These are phyloP conservation scores for Drosophila algonquin DNA, from an alignment of 2,888 invertebrate genomes.

Conservation along the genomic window DNA sequence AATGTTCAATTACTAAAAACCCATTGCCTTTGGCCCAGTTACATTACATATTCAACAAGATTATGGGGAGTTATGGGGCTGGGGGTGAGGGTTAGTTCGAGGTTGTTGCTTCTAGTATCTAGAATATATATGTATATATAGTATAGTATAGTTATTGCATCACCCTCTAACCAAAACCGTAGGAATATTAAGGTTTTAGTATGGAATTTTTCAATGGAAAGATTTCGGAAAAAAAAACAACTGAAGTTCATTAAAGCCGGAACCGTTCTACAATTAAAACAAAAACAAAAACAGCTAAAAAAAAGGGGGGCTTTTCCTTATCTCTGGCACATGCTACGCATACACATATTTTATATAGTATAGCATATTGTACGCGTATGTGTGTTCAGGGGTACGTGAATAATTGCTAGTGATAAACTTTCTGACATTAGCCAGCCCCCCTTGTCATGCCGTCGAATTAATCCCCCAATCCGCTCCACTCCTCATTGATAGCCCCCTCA, in stretches of 20 bases:
- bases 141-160: constrained; percentile 11
- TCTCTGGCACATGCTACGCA: constrained; percentile 30
- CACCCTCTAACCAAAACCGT: constrained; percentile 10
- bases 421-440: constrained; percentile 52
- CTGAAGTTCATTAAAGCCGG: constrained; percentile 13
- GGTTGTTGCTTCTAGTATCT: no score
- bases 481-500: constrained; percentile 2
- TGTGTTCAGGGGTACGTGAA: constrained; percentile 10
- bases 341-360: neutral
- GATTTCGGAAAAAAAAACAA: neutral
- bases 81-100: constrained; percentile 1
- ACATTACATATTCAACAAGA: neutral
- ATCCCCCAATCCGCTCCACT: neutral
- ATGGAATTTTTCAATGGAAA: constrained; percentile 15
- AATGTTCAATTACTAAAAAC: constrained; percentile 7
- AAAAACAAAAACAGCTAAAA: constrained; percentile 5
- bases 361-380: neutral
- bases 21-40: neutral
- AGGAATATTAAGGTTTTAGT: constrained; percentile 9
- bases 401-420: constrained; percentile 70
- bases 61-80: neutral
- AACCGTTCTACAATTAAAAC: constrained; percentile 21
- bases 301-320: constrained; percentile 22
- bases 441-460: constrained; percentile 9
- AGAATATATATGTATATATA: constrained; percentile 7